Evolutionary conservation across 2,113 vertebrate genomes (phyloP).

Genomic region (Piprites chloris): DNA sequence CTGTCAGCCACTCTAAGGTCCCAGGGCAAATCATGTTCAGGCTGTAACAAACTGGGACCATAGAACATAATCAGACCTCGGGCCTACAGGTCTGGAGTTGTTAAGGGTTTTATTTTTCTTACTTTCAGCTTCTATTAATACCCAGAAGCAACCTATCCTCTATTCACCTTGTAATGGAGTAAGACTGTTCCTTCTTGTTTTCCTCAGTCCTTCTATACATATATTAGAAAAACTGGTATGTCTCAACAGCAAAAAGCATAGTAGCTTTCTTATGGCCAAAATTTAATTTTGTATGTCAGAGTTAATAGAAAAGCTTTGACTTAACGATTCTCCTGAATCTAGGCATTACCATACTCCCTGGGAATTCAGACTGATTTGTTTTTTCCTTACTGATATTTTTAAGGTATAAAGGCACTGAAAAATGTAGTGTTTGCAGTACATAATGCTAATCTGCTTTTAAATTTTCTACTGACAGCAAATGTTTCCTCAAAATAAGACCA

Average conservation of each 20-base stretch:
- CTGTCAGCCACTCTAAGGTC: background rate
- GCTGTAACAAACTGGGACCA: background rate
- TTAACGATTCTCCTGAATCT: background rate
- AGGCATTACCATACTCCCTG: background rate
- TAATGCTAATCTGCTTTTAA: background rate
- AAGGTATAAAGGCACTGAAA: background rate
- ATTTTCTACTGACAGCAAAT: background rate
- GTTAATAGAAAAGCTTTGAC: conserved; percentile 6
- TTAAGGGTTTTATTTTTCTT: background rate
- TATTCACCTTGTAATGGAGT: background rate
- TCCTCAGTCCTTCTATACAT: background rate
- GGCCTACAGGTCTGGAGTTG: background rate
- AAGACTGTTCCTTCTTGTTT: background rate
- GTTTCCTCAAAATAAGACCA: conserved; percentile 8
- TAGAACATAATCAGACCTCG: background rate
- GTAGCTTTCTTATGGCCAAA: background rate
- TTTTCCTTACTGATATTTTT: background rate
- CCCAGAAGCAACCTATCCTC: background rate
- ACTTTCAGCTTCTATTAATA: background rate
- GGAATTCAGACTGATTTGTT: background rate
- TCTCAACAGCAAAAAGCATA: background rate
- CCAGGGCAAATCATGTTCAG: background rate
- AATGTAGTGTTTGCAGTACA: background rate
- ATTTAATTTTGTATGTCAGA: background rate
- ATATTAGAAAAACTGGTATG: background rate